These are phyloP conservation scores for Mus spretus DNA, from an alignment of 2,797 vertebrate species.

Conservation along the genomic window DNA sequence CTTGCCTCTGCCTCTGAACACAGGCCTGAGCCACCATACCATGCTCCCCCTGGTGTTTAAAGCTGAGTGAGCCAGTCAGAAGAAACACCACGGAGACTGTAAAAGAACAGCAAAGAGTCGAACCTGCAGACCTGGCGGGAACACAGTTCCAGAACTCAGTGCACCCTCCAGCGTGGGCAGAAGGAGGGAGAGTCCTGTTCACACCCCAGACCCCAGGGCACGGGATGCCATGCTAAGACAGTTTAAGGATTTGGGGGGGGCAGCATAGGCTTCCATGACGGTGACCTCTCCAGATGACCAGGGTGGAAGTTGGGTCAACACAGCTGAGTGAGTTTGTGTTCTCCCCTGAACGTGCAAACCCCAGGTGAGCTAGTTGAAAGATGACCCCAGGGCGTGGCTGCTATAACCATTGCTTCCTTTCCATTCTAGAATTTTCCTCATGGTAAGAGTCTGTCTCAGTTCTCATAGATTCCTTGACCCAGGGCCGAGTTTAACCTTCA, in stretches of 20 bases:
- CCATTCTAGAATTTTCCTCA: background rate
- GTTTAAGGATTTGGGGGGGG: background rate
- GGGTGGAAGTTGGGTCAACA: background rate
- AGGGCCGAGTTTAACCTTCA: background rate
- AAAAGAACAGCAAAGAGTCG: background rate
- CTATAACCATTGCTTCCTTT: background rate
- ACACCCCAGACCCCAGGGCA: fast-evolving
- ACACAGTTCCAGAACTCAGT: background rate
- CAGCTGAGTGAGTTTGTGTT: too few relatives aligned
- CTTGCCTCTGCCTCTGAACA: background rate
- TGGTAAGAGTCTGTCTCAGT: background rate
- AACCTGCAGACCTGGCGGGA: background rate
- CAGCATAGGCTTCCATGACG: background rate
- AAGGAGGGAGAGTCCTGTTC: background rate
- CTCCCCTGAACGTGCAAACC: background rate
- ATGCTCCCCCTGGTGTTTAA: background rate
- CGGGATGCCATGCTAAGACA: background rate
- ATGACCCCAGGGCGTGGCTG: background rate
- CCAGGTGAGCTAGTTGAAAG: fast-evolving
- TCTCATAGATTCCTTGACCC: background rate
- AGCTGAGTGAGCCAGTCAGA: background rate
- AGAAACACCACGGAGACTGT: background rate
- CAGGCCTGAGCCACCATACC: background rate
- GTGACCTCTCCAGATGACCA: background rate
- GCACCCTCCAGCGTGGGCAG: background rate